These are phyloP conservation scores for Carcharodon carcharias DNA, from an alignment of 2,797 vertebrate species.

Conservation along the genomic window DNA sequence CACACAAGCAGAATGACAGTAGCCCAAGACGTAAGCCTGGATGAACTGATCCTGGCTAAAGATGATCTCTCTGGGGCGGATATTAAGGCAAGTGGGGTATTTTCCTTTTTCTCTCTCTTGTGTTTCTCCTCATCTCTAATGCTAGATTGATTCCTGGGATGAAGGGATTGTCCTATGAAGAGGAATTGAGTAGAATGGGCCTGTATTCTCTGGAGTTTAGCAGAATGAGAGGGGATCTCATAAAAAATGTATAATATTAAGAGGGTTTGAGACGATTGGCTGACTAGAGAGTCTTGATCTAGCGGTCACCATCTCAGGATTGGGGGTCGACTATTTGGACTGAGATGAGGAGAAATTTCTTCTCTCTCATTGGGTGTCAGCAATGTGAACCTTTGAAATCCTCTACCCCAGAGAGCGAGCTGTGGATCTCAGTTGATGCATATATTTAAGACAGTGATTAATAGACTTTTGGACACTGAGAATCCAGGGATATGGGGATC, in stretches of 20 bases:
- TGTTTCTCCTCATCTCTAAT: no score
- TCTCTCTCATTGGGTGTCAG: neutral
- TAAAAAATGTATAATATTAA: no score
- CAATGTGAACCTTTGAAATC: neutral
- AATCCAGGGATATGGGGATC: neutral
- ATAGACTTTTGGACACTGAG: neutral
- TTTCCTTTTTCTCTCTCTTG: no score
- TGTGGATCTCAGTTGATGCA: no score
- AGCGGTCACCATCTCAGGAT: neutral
- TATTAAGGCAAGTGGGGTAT: conserved; percentile 71
- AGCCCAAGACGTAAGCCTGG: conserved; percentile 82
- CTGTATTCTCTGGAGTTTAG: neutral
- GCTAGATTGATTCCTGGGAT: neutral
- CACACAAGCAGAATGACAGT: conserved; percentile 95
- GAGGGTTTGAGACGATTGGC: no score
- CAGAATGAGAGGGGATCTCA: neutral
- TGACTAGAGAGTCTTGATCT: no score
- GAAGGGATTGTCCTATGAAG: neutral
- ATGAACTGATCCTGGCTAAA: conserved; percentile 92
- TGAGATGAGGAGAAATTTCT: neutral
- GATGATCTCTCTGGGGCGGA: conserved; percentile 94
- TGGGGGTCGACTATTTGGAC: neutral
- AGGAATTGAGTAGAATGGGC: neutral
- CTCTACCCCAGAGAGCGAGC: neutral
- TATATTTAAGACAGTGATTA: neutral